These are phyloP conservation scores for Anhinga rufa DNA, from an alignment of 2,113 vertebrate genomes.

Conservation along the genomic window DNA sequence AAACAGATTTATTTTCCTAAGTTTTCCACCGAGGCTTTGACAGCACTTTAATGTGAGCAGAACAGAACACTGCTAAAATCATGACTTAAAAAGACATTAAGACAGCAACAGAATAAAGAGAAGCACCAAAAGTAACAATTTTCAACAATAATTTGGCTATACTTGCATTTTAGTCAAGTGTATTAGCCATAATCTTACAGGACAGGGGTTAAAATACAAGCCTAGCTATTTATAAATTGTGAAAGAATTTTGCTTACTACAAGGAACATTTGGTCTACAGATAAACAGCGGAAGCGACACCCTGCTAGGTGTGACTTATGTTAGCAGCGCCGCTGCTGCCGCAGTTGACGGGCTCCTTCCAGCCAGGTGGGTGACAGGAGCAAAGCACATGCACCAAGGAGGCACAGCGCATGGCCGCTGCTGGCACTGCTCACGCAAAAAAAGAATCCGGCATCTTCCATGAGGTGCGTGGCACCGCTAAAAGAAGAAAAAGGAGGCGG, in stretches of 20 bases:
- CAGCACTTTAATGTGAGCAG: not conserved
- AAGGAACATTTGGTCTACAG: not conserved
- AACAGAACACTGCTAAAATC: not conserved
- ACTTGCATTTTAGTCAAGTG: not conserved
- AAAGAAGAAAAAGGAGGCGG: not conserved
- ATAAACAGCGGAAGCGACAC: not conserved
- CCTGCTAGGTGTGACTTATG: fast-evolving
- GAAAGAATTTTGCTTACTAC: not conserved
- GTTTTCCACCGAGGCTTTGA: not conserved
- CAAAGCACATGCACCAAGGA: fast-evolving
- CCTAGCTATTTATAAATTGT: not conserved
- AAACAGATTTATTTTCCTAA: not conserved
- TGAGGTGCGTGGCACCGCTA: fast-evolving
- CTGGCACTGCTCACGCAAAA: fast-evolving
- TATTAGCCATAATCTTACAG: not conserved
- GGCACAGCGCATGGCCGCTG: fast-evolving
- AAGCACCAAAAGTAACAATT: not conserved
- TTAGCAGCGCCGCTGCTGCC: not conserved
- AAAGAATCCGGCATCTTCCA: too few relatives aligned
- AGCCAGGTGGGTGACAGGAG: fast-evolving
- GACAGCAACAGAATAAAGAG: not conserved
- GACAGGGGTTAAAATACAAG: not conserved
- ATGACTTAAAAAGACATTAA: not conserved
- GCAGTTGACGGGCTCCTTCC: not conserved
- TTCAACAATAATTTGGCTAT: not conserved